Base-by-base conservation (phyloP, 2,113 vertebrate genomes). In the Microcebus jonahi region DNA sequence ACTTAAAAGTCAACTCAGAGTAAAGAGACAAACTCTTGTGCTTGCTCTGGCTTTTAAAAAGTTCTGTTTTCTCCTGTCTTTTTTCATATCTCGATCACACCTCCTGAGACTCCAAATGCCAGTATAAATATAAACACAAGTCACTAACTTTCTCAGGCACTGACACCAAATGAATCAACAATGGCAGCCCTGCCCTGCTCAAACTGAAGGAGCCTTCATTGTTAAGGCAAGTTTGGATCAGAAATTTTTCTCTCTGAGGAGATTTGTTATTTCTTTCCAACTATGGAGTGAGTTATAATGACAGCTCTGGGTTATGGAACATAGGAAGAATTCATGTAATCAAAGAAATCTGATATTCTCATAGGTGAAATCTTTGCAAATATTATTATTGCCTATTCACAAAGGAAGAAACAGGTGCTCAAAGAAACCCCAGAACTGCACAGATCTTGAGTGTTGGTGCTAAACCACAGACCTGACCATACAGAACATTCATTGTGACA, bases 111-210 rank as follows among this genome's bases (percentile, higher is more conserved):
- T 90, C 31, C 84, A 86, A 80, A 88, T 88, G 84, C 90, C 88
- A 94, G 39, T 48, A 86, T 79, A 97, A 96, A 94, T 97, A 92
- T 55, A 90, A 96, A 77, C 77, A 90, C n/a, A 90, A 90, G 76
- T 81, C 80, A 94, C 90, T 75, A 70, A 90, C 65, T 88, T 96
- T 95, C 88, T 95, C 39, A 81, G 94, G 61, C 9, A 90, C 76
- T 61, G 95, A 91, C 92, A 90, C 55, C 88, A 53, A 82, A 59
- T 65, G 96, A 96, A 95, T 97, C 53, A 59, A 20, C 77, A 79
- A 17, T 65, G 61, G 84, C 84, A 86, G 31, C 21, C 42, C 2
- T 6, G 48, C 29, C 3, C 36, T 42, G 12, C 48, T 63, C 70
- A 79, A 48, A 90, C 10, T 1, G 15, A 71, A 84, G 80, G 53